Percentiles rank a stretch among this genome's conserved stretches.
Conservation (phyloP, 2,113 vertebrate species). For the Mus spicilegus region DNA sequence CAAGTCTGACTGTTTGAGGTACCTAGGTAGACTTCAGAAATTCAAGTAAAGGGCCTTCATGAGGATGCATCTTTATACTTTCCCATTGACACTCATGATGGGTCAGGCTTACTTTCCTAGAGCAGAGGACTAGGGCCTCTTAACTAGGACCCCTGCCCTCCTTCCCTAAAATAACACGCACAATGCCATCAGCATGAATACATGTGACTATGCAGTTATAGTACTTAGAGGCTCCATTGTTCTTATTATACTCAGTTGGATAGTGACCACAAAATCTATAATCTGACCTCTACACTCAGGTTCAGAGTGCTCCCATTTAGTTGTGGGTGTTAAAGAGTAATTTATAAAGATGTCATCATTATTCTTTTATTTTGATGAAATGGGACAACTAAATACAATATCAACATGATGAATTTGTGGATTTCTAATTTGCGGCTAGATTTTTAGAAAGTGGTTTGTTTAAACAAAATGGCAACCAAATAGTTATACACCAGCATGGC, state of each 20-base stretch:
- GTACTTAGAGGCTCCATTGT: neutral
- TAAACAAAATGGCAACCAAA: constrained; percentile 22
- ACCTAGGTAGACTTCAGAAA: neutral
- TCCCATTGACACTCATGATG: neutral
- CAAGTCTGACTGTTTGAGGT: constrained; percentile 1
- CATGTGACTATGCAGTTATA: no score
- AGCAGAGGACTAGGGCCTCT: neutral
- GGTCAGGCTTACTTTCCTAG: accelerated
- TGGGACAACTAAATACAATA: neutral
- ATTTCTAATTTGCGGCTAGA: constrained; percentile 6
- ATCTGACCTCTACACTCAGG: neutral
- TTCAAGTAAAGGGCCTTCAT: neutral
- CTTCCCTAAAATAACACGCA: neutral
- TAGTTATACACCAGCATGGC: neutral
- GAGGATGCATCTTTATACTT: neutral
- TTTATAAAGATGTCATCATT: neutral
- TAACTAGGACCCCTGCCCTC: neutral
- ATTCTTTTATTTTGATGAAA: neutral
- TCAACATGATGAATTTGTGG: neutral
- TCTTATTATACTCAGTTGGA: neutral
- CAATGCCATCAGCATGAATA: neutral
- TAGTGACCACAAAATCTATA: accelerated
- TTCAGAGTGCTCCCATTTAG: neutral
- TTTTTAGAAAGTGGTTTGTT: constrained; percentile 36
- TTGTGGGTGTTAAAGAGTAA: neutral